Base-by-base conservation (phyloP, 1,140 invertebrate species). In the Sweltsa coloradensis region DNA sequence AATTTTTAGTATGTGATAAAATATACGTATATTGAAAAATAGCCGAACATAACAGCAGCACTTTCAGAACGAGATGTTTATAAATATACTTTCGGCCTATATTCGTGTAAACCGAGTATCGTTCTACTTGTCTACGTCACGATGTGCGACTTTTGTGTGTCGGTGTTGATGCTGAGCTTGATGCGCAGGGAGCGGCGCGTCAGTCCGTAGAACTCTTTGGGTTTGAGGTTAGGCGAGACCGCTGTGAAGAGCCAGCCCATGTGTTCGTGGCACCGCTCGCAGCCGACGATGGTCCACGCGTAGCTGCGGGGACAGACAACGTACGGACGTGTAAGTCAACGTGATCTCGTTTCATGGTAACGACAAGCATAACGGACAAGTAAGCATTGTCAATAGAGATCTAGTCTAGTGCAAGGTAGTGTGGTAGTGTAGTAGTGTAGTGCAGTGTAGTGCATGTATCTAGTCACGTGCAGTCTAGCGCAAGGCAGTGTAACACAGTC, bases 241-340 rank as follows among this genome's bases (percentile, higher is more conserved):
- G 81, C 76, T 16, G 75, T 81, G 57, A 89, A 90, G 55, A 73
- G 73, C 87, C 87, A 90, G 0, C 86, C 87, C 47, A 89, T 70
- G 56, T 90, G 86, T 36, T 60, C 65, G 16, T 64, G 55, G 60
- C 87, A 90, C 11, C 60, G 55, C 45, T 63, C 60, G 54, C 87
- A 90, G 40, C 75, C 64, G 6, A 76, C 76, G 43, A 87, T 83
- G 24, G 76, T 83, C 87, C 86, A 90, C 13, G 80, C 74, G 64
- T 88, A 88, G 23, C 83, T 84, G 55, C 4, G 23, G 7, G 14
- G 29, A 9, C 9, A 9, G 9, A 9, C 9, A 31, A n/a, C 9
- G 14, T 9, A n/a, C 7, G 29, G 14, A n/a, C n/a, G 9, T 31
- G 7, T 31, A 9, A 9, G 29, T 9, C 9, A 9, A 9, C 9